phyloP scores from a whole-genome alignment of 2,797 vertebrate genomes.

The Brotula barbata region DNA sequence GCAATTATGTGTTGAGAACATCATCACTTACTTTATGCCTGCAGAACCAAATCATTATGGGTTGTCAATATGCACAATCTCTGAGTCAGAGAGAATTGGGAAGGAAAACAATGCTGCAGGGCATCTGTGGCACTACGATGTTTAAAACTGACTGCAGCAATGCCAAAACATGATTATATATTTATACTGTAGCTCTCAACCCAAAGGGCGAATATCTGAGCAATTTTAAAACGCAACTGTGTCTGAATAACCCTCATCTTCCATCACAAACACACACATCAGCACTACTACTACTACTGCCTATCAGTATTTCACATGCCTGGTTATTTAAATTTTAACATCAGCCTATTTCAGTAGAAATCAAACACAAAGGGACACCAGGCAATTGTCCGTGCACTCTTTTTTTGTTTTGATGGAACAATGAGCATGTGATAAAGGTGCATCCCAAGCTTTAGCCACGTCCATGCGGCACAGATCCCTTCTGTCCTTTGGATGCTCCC shows the following conservation, averaged over 20 bases:
- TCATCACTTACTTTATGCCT: background rate
- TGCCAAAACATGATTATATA: background rate
- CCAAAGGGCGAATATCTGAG: background rate
- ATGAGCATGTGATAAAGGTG: background rate
- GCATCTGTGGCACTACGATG: no score
- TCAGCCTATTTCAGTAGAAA: no score
- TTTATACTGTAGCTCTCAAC: background rate
- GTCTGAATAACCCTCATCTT: conserved; percentile 1
- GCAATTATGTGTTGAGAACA: background rate
- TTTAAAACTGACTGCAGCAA: background rate
- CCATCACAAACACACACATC: no score
- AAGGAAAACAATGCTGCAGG: background rate
- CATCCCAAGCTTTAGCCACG: conserved; percentile 10
- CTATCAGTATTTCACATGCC: no score
- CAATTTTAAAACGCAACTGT: background rate
- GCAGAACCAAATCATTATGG: background rate
- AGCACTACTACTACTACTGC: no score
- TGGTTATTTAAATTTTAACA: no score
- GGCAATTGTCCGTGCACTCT: background rate
- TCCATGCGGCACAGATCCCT: conserved; percentile 20
- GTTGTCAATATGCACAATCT: background rate
- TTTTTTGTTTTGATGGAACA: conserved; percentile 5
- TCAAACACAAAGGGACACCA: background rate
- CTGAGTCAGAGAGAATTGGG: conserved; percentile 4
- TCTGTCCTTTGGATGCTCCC: conserved; percentile 9